Base-by-base conservation (phyloP, 2,113 vertebrate species). In the Sapayoa aenigma region DNA sequence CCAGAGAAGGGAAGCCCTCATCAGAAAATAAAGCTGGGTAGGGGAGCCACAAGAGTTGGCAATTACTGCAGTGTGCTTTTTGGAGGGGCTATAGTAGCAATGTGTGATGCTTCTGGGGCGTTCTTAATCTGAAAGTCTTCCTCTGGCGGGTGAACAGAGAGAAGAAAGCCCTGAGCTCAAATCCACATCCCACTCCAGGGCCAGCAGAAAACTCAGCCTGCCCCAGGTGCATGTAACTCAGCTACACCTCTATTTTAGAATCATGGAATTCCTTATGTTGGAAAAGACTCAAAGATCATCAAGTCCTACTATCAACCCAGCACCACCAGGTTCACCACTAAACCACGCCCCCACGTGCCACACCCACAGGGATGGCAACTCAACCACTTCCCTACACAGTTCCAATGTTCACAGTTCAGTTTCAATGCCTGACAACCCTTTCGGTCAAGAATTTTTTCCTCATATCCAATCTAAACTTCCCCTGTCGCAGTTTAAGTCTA, bases 61-160 rank as follows among this genome's bases (percentile, higher is more conserved):
- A 5, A 25, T 62, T 41, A 62, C 35, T 56, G 18, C 8, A 8
- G 25, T 7, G 5, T 24, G 5, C 42, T 90, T 83, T 28, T 58
- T 17, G 4, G 8, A 41, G 22, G 22, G 15, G 14, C 31, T 66
- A 5, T 15, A 10, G 20, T 13, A 30, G 50, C 30, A 59, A 75
- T 0, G 2, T 18, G 28, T 18, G 25, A 49, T 0, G 4, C n/a
- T 59, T 47, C 39, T 46, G 59, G 15, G 1, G 4, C 63, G 9
- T 13, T 35, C 37, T 37, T 21, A 0, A 31, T 9, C 17, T 35
- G 15, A 6, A 60, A 33, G 27, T 28, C 25, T 44, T 47, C 5
- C 22, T 65, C 25, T 25, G 60, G 46, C 31, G 69, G 18, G 5
- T 2, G 5, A 80, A 33, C 3, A 39, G 33, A 14, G 13, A 46